These are phyloP conservation scores for Hylyphantes graminicola DNA, from an alignment of 1,140 invertebrate species.

Conservation along the genomic window DNA sequence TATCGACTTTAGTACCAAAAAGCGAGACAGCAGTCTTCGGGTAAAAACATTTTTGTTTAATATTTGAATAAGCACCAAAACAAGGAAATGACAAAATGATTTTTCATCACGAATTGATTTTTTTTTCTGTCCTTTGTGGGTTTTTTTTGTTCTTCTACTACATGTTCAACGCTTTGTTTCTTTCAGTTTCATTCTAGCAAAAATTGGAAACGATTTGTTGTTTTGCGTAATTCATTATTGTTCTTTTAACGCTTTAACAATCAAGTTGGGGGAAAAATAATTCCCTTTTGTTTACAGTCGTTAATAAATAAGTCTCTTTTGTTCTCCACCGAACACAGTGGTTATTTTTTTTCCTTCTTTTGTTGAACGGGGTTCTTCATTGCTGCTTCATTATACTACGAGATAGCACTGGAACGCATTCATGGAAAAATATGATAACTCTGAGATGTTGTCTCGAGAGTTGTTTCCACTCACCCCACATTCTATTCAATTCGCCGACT, in stretches of 20 bases:
- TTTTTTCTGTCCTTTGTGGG: not conserved
- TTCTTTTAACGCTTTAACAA: slow-evolving; percentile 44
- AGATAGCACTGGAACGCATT: slow-evolving; percentile 27
- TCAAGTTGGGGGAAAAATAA: slow-evolving; percentile 34
- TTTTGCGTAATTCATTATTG: slow-evolving; percentile 35
- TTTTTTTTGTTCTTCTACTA: not conserved
- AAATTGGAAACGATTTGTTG: slow-evolving; percentile 33
- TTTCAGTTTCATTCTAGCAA: slow-evolving; percentile 25
- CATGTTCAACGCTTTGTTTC: slow-evolving; percentile 11
- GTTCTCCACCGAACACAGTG: slow-evolving; percentile 24
- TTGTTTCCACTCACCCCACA: not conserved
- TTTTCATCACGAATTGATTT: slow-evolving; percentile 40
- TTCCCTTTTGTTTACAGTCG: slow-evolving; percentile 45
- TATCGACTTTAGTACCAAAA: not conserved
- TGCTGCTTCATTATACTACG: slow-evolving; percentile 25
- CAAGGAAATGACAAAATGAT: slow-evolving; percentile 51
- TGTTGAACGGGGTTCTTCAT: not conserved
- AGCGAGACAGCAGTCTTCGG: not conserved
- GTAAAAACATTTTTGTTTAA: slow-evolving; percentile 4
- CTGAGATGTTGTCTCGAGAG: slow-evolving; percentile 2
- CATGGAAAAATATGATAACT: slow-evolving; percentile 36
- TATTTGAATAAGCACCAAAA: slow-evolving; percentile 31
- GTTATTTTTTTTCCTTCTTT: slow-evolving; percentile 12
- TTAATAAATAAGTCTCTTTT: slow-evolving; percentile 50
- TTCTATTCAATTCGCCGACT: slow-evolving; percentile 40